Evolutionary conservation across 2,888 invertebrate genomes (phyloP).

Genomic region (Amphipyra tragopoginis): DNA sequence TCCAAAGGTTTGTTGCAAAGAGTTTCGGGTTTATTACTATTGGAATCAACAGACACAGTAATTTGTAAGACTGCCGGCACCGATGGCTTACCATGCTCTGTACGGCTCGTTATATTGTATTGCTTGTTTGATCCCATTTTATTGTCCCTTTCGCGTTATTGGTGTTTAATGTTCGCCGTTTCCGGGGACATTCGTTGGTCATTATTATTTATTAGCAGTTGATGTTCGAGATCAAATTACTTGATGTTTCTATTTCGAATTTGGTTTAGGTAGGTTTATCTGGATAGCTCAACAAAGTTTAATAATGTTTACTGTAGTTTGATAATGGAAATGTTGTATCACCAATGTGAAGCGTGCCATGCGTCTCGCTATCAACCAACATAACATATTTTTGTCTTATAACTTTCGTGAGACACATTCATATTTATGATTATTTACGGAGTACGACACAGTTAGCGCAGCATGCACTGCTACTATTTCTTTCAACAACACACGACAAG

Average conservation of each 20-base stretch:
- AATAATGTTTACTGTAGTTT: background rate
- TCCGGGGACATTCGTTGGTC: constrained; percentile 33
- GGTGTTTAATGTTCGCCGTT: constrained; percentile 28
- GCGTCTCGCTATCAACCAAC: background rate
- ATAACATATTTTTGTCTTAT: no score
- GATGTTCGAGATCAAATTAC: constrained; percentile 4
- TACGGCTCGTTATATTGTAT: background rate
- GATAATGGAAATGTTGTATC: constrained; percentile 15
- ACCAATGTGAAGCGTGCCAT: constrained; percentile 10
- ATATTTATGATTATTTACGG: no score
- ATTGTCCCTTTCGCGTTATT: constrained; percentile 29
- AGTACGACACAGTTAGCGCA: no score
- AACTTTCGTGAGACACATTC: no score
- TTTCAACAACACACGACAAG: no score
- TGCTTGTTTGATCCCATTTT: constrained; percentile 22
- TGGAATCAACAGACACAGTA: background rate
- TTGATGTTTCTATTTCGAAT: constrained; percentile 29
- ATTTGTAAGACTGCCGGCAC: constrained; percentile 13
- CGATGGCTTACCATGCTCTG: constrained; percentile 8
- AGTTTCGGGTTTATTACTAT: background rate
- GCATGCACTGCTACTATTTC: no score
- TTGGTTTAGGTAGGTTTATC: background rate
- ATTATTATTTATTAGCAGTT: constrained; percentile 33
- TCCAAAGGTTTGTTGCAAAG: no score
- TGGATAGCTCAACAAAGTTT: no score